Evolutionary conservation across 1,140 invertebrate genomes (phyloP).

Genomic region (Drosophila repleta): DNA sequence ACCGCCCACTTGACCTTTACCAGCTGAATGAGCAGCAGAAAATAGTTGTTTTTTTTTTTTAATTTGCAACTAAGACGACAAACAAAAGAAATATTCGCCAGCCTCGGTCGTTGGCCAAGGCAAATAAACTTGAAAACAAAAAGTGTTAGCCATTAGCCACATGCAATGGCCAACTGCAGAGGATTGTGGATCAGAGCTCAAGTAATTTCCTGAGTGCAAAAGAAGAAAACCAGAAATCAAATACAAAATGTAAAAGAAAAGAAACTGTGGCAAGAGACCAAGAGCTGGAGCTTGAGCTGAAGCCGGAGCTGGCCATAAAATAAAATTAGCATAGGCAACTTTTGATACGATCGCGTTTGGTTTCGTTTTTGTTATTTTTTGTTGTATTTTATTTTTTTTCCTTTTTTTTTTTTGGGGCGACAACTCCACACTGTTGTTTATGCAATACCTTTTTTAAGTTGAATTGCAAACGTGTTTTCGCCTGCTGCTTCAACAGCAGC

Average conservation of each 20-base stretch:
- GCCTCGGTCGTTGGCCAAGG: conserved; percentile 65
- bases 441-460: conserved; percentile 75
- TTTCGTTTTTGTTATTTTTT: conserved; percentile 68
- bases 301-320: conserved; percentile 56
- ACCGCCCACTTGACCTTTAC: conserved; percentile 65
- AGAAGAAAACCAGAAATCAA: conserved; percentile 17
- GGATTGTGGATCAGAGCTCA: neutral
- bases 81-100: conserved; percentile 27
- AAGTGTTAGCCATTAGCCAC: conserved; percentile 56
- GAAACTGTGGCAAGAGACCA: conserved; percentile 71
- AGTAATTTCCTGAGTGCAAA: conserved; percentile 24
- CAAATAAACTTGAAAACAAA: conserved; percentile 60
- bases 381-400: too few species aligned
- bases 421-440: conserved; percentile 59
- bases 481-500: conserved; percentile 3
- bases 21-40: conserved; percentile 49
- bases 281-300: neutral
- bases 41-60: conserved; percentile 36
- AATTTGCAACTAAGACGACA: conserved; percentile 8
- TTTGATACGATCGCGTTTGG: conserved; percentile 36
- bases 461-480: conserved; percentile 67
- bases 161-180: conserved; percentile 44
- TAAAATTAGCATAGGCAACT: conserved; percentile 69
- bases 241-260: conserved; percentile 14
- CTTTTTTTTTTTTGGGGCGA: too few species aligned